phyloP scores from a whole-genome alignment of 2,797 vertebrate species.

The Ptychobarbus kaznakovi region DNA sequence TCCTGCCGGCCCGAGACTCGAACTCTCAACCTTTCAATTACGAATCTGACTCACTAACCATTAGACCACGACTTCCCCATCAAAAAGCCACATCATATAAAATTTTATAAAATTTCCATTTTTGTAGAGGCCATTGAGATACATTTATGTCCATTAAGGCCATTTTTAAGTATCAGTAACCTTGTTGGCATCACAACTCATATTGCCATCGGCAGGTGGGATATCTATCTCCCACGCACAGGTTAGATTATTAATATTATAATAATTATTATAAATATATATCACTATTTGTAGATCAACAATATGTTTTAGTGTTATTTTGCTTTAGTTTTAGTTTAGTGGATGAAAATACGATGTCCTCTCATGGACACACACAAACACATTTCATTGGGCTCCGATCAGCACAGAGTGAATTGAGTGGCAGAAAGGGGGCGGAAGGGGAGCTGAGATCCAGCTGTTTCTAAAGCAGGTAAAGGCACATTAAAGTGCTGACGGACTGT shows the following conservation, averaged over 20 bases:
- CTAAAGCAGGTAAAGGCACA: slow-evolving; percentile 51
- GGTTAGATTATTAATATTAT: not conserved
- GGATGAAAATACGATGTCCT: slow-evolving; percentile 51
- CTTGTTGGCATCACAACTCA: not conserved
- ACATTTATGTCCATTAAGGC: not conserved
- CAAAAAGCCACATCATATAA: not conserved
- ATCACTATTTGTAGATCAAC: not conserved
- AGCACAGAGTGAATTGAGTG: slow-evolving; percentile 29
- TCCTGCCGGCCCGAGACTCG: too few species aligned
- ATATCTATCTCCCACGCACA: not conserved
- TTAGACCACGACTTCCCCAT: too few species aligned
- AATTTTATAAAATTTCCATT: not conserved
- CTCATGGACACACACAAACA: slow-evolving; percentile 29
- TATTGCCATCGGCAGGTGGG: not conserved
- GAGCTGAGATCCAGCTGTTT: slow-evolving; percentile 47
- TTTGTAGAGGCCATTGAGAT: not conserved
- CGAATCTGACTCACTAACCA: too few species aligned
- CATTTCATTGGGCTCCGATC: not conserved
- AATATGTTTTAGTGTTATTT: not conserved
- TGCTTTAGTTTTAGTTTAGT: not conserved
- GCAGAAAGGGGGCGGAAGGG: not conserved
- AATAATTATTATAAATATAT: not conserved
- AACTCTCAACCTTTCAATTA: too few species aligned
- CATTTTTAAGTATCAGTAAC: not conserved
- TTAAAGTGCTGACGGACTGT: slow-evolving; percentile 43